These are phyloP conservation scores for Xiphorhynchus erythropygius DNA, from an alignment of 2,797 vertebrate species.

Conservation along the genomic window DNA sequence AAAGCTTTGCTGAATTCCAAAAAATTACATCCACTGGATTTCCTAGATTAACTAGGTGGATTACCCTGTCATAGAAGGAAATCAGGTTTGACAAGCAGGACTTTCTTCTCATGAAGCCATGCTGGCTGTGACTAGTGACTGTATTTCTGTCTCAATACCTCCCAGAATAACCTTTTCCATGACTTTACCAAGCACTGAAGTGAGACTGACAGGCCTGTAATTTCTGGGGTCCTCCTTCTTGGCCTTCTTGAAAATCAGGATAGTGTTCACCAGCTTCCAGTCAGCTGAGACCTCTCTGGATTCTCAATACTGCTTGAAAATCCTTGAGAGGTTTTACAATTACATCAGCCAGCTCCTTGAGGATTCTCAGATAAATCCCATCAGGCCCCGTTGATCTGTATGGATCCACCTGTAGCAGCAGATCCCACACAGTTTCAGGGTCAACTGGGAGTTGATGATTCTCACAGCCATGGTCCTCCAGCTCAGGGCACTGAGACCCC, in stretches of 20 bases:
- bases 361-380: not conserved
- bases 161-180: not conserved
- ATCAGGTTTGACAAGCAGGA: not conserved
- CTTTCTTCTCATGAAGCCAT: not conserved
- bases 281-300: accelerated
- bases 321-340: not conserved
- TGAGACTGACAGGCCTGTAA: not conserved
- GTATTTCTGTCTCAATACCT: not conserved
- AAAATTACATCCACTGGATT: not conserved
- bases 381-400: not conserved
- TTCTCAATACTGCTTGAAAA: not conserved
- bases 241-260: not conserved
- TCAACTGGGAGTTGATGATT: not conserved
- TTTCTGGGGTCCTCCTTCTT: not conserved
- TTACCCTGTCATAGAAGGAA: not conserved
- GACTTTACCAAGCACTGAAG: not conserved
- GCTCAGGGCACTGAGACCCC: not conserved
- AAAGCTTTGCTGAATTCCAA: not conserved
- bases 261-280: not conserved
- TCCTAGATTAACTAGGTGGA: not conserved
- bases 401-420: not conserved
- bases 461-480: not conserved
- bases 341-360: not conserved
- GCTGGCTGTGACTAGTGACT: not conserved
- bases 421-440: not conserved